A percentile compares a stretch with the other conserved stretches of the same genome.
phyloP scores from a whole-genome alignment of 53 echinoderm and acorn worm genomes.

The Holothuria scabra region DNA sequence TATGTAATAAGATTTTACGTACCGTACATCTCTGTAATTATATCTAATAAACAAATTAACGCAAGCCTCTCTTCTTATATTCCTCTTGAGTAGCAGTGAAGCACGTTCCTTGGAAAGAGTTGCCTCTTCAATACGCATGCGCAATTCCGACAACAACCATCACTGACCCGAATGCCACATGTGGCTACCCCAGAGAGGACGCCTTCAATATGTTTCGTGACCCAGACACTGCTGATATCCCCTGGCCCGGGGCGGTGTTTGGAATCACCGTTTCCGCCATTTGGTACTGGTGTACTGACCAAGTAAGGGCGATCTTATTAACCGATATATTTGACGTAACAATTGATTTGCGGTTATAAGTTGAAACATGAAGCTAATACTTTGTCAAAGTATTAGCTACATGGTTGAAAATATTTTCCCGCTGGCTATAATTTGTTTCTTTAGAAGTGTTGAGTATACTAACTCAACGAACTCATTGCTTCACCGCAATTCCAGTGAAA shows the following conservation, averaged over 20 bases:
- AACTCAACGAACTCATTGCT: no score
- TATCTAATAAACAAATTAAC: no score
- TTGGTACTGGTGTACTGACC: conserved; percentile 99
- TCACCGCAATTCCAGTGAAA: no score
- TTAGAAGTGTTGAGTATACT: no score
- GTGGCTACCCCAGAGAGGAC: conserved; percentile 83
- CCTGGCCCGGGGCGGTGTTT: conserved; percentile 97
- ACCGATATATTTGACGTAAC: no score
- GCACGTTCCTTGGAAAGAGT: conserved; percentile 73
- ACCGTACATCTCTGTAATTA: no score
- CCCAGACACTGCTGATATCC: conserved; percentile 77
- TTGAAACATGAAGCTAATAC: no score
- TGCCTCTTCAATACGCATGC: conserved; percentile 75
- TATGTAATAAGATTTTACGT: no score
- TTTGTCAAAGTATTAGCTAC: no score
- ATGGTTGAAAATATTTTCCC: no score
- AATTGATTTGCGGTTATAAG: no score
- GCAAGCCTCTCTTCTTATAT: background rate
- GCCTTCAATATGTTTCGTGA: conserved; percentile 95
- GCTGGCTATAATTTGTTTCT: no score
- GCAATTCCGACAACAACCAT: conserved; percentile 94
- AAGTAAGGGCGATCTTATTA: conserved; percentile 57
- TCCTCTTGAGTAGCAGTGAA: conserved; percentile 61
- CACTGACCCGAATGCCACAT: conserved; percentile 68
- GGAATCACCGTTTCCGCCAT: conserved; percentile 96